These are phyloP conservation scores for Heliconius cydno DNA, from an alignment of 2,888 invertebrate genomes.

Conservation along the genomic window DNA sequence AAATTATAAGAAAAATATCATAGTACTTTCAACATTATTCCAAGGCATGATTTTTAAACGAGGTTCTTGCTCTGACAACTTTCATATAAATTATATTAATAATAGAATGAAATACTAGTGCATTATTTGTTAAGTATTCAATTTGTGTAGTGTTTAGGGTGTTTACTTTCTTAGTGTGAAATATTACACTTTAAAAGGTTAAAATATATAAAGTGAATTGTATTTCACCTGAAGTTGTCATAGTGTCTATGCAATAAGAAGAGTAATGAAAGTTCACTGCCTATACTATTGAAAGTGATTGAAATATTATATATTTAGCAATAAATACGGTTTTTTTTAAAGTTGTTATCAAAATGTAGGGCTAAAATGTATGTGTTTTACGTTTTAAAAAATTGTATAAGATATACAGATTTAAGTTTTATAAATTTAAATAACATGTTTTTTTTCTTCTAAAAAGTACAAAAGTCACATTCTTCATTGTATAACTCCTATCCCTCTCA, in stretches of 20 bases:
- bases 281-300: slow-evolving; percentile 21
- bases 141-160: slow-evolving; percentile 15
- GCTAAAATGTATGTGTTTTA: background rate
- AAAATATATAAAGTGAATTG: background rate
- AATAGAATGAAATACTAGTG: slow-evolving; percentile 6
- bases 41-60: background rate
- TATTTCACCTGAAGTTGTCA: background rate
- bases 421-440: background rate
- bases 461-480: background rate
- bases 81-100: background rate
- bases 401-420: background rate
- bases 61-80: background rate
- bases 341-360: background rate
- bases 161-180: background rate
- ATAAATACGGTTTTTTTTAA: background rate
- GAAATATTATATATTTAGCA: background rate
- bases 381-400: background rate
- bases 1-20: too few relatives aligned
- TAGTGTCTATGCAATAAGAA: background rate
- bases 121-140: slow-evolving; percentile 6
- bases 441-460: background rate
- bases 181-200: too few relatives aligned
- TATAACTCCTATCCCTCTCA: background rate
- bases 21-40: too few relatives aligned
- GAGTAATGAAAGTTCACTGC: slow-evolving; percentile 8